phyloP scores from a whole-genome alignment of 2,888 invertebrate species.

The Cheilosia grossa region DNA sequence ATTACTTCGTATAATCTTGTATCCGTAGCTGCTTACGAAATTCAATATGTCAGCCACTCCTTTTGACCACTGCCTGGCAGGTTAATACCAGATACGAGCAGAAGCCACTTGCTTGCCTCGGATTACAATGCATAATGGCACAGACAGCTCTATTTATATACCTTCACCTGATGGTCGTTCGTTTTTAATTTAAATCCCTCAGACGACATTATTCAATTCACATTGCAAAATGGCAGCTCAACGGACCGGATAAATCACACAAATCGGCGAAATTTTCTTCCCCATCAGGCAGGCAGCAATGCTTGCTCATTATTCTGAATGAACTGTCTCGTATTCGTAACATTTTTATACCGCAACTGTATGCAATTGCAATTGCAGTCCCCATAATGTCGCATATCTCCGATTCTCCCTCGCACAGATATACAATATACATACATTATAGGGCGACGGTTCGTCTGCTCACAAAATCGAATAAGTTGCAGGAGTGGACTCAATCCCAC shows the following conservation, averaged over 20 bases:
- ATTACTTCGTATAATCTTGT: slow-evolving; percentile 53
- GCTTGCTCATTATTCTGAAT: neutral
- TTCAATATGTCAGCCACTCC: slow-evolving; percentile 8
- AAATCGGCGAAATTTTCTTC: slow-evolving; percentile 36
- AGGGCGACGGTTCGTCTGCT: too few relatives aligned
- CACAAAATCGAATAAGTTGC: slow-evolving; percentile 21
- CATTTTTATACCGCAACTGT: slow-evolving; percentile 10
- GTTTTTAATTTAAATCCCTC: slow-evolving; percentile 66
- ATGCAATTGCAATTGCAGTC: slow-evolving; percentile 10
- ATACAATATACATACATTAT: too few relatives aligned
- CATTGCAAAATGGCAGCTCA: slow-evolving; percentile 23
- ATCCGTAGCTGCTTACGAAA: slow-evolving; percentile 38
- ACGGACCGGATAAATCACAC: slow-evolving; percentile 45
- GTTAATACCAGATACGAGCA: neutral
- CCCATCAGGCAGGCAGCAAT: slow-evolving; percentile 2
- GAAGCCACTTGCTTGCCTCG: slow-evolving; percentile 48
- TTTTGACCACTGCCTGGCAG: neutral
- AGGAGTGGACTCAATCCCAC: slow-evolving; percentile 15
- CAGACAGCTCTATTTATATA: slow-evolving; percentile 12
- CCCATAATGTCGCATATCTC: neutral
- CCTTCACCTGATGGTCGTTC: slow-evolving; percentile 8
- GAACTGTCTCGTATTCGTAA: slow-evolving; percentile 8
- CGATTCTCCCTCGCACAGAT: neutral
- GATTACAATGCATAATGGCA: slow-evolving; percentile 60
- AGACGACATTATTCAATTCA: slow-evolving; percentile 50